Evolutionary conservation across 2,888 invertebrate species (phyloP).

Genomic region (Acleris sparsana): DNA sequence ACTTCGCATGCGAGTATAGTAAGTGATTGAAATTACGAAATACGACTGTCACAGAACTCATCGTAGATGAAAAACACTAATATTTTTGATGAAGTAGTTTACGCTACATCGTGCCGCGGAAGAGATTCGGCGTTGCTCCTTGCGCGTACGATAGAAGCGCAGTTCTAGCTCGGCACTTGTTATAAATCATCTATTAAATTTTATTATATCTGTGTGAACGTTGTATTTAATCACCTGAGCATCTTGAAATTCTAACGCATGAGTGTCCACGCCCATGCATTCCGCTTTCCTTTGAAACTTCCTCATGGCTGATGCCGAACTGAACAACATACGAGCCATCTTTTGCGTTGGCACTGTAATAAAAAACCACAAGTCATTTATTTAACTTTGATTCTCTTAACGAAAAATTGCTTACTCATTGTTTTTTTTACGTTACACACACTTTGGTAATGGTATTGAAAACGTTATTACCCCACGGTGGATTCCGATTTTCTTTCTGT

Average conservation of each 20-base stretch:
- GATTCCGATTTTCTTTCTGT: slow-evolving; percentile 88
- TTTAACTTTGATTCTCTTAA: background rate
- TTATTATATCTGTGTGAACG: no score
- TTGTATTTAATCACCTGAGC: slow-evolving; percentile 82
- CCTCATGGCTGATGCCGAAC: slow-evolving; percentile 94
- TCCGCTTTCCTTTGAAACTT: slow-evolving; percentile 93
- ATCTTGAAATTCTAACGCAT: slow-evolving; percentile 91
- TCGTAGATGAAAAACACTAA: no score
- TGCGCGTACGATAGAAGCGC: no score
- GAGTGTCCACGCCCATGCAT: slow-evolving; percentile 94
- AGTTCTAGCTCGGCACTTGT: no score
- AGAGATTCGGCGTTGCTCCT: no score
- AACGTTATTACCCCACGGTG: slow-evolving; percentile 90
- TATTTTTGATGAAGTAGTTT: no score
- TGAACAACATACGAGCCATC: slow-evolving; percentile 94
- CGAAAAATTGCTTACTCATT: background rate
- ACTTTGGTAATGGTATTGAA: background rate
- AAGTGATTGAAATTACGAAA: no score
- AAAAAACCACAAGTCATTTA: background rate
- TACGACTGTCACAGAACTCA: no score
- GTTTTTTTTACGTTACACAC: background rate
- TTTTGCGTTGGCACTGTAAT: slow-evolving; percentile 94
- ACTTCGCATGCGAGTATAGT: no score
- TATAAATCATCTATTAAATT: no score
- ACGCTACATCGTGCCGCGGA: no score